Base-by-base conservation (phyloP, 2,797 vertebrate genomes). In the Hypotaenidia okinawae region DNA sequence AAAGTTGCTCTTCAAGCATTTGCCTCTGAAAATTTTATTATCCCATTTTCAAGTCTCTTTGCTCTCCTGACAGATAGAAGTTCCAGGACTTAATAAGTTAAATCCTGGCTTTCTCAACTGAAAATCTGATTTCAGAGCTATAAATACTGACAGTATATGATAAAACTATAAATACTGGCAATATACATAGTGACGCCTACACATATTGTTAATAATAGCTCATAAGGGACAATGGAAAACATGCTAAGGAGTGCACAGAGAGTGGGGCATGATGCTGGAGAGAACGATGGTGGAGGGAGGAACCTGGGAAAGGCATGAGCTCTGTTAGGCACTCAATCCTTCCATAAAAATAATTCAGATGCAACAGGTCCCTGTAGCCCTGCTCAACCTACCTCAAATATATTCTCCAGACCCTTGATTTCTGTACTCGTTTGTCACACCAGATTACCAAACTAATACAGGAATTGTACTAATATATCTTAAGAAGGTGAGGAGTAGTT, bases 121-220 rank as follows among this genome's bases (percentile, higher is more conserved):
- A 90, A 88, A 93, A 79, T 87, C 25, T 76, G 41, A 90, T 57
- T 87, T 90, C 45, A 84, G 63, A 94, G 83, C 63, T 95, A 93
- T 95, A 91, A 97, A 96, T 95, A 96, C 85, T 82, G 83, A 74
- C 77, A 96, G 89, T 89, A 73, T 73, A 90, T 87, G 62, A 94
- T 64, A 87, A 94, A 93, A 84, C 83, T 94, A 96, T 91, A 96
- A 94, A 90, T 94, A 94, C 77, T 77, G 68, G 55, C 70, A 89
- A 87, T 88, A 93, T 79, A 94, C 84, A 87, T 87, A 87, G 68
- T 77, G 69, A 94, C 96, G 92, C 92, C 96, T 90, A 96, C 90
- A 84, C 49, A 21, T 33, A 66, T 6, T 37, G 51, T 89, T 96
- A 96, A 94, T 79, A 97, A 97, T 94, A 95, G 80, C 87, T 92